These are phyloP conservation scores for Dryobates pubescens DNA, from an alignment of 2,797 vertebrate genomes.

Conservation along the genomic window DNA sequence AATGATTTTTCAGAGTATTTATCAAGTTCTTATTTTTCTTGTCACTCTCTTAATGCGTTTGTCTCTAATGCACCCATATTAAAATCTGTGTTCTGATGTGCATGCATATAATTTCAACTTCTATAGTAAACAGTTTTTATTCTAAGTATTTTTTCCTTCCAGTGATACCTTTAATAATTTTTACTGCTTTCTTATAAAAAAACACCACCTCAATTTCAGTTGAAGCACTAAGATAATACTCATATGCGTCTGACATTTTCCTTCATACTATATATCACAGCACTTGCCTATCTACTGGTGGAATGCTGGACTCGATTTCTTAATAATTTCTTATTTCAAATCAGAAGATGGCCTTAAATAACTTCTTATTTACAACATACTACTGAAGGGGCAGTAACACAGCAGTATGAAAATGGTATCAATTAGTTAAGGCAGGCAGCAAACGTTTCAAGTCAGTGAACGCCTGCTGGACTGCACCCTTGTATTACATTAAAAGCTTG, in stretches of 20 bases:
- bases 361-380: background rate
- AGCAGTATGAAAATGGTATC: background rate
- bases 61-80: background rate
- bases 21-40: background rate
- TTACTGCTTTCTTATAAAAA: background rate
- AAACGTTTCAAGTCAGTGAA: conserved; percentile 65
- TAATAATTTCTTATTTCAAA: background rate
- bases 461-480: conserved; percentile 4
- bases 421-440: conserved; percentile 57
- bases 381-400: background rate
- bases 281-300: background rate
- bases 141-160: background rate
- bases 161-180: background rate
- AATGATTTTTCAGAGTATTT: background rate
- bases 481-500: conserved; percentile 55
- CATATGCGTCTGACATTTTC: background rate
- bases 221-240: background rate
- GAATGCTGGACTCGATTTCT: background rate
- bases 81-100: background rate
- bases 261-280: background rate
- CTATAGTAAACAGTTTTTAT: background rate
- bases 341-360: background rate
- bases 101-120: background rate
- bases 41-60: background rate
- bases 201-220: background rate